Conservation (phyloP, 2,113 vertebrate genomes). For the Chlorodrepanis virens region DNA sequence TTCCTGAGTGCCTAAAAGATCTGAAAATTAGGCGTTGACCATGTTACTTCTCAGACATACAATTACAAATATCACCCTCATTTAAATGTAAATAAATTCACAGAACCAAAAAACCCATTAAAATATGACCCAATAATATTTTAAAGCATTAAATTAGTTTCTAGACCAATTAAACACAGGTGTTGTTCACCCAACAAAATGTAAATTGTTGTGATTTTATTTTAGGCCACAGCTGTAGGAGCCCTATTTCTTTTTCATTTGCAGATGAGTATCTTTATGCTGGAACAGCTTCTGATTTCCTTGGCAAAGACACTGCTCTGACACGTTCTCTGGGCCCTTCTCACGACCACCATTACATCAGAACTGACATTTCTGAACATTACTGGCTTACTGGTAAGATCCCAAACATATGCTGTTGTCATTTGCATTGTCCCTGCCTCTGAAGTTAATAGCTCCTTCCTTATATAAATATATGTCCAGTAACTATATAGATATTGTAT, state of each 20-base stretch:
- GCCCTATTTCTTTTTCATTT: constrained; percentile 29
- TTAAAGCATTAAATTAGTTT: background rate
- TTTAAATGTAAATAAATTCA: background rate
- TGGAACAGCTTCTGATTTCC: constrained; percentile 95
- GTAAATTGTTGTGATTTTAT: background rate
- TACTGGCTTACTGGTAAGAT: constrained; percentile 94
- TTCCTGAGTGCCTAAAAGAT: background rate
- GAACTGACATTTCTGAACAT: constrained; percentile 95
- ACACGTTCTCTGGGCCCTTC: constrained; percentile 91
- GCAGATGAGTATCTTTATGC: constrained; percentile 91
- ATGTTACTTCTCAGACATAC: background rate
- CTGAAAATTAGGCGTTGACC: background rate
- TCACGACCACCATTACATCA: constrained; percentile 91
- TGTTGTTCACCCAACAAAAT: background rate
- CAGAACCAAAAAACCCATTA: background rate
- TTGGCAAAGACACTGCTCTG: constrained; percentile 94
- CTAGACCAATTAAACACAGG: background rate
- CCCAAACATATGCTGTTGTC: constrained; percentile 18
- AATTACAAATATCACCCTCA: background rate
- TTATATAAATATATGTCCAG: constrained; percentile 42
- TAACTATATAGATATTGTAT: constrained; percentile 43
- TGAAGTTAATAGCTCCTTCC: constrained; percentile 23
- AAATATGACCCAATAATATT: background rate
- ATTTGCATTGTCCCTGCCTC: constrained; percentile 18
- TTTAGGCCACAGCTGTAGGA: background rate